Base-by-base conservation (phyloP, 2,797 vertebrate species). In the Ctenochaetus hawaiiensis region DNA sequence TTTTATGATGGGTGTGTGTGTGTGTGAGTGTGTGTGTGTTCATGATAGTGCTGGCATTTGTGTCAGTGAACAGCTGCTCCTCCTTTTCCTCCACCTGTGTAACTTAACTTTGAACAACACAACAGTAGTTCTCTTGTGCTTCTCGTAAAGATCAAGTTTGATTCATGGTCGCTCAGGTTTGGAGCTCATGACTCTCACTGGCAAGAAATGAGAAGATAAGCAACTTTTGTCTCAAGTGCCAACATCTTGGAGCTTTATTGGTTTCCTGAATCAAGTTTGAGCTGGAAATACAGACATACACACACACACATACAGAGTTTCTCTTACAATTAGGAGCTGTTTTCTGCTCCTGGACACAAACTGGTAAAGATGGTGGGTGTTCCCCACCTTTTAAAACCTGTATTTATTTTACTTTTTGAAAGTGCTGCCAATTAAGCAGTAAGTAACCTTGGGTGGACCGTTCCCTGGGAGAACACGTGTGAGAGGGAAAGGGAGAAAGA, bases 321-420 rank as follows among this genome's bases (percentile, higher is more conserved):
- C 51, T 67, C 60, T 44, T 17, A 78, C 75, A 84, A 80, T 74
- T 54, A 68, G 17, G 59, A 72, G 26, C 67, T 70, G 65, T 84
- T 83, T 82, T 87, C 76, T 87, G 51, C 68, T 73, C 56, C 20
- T 77, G 66, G 69, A 72, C 73, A 67, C 57, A 82, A 77, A 82
- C 48, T 77, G 68, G 84, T 77, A 73, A 73, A 82, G 79, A 72
- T 67, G 77, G 67, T 85, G 87, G 89, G 85, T 92, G 89, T 92
- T 89, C 79, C 67, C 79, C 66, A 51, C 64, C 66, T 87, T 83
- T 82, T 67, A 66, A 83, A 78, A 68, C 22, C 61, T 18, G 20
- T 90, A 77, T 92, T 93, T 88, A 63, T 92, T 92, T 92, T 67
- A 79, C 60, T 72, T 88, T 83, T 87, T 67, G 20, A 80, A 87